A percentile compares a stretch with the other conserved stretches of the same genome.
phyloP scores from a whole-genome alignment of 2,797 vertebrate genomes.

The Epinephelus awoara region DNA sequence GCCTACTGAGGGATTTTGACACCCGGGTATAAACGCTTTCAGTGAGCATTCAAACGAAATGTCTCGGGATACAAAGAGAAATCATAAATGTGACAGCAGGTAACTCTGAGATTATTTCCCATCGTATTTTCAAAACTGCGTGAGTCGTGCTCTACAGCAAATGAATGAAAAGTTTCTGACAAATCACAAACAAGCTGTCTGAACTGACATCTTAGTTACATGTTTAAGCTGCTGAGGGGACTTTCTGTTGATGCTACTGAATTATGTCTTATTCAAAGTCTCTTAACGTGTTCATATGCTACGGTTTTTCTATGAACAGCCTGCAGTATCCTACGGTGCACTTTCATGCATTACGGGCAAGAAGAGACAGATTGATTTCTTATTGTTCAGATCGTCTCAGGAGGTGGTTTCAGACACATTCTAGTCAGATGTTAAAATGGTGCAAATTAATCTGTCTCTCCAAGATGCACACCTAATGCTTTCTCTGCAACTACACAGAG shows the following conservation, averaged over 20 bases:
- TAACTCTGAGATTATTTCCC: slow-evolving; percentile 24
- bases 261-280: slow-evolving; percentile 22
- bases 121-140: slow-evolving; percentile 7
- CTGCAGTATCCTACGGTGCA: background rate
- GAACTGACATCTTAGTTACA: slow-evolving; percentile 23
- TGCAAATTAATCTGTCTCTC: background rate
- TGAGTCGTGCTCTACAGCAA: slow-evolving; percentile 7
- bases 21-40: slow-evolving; percentile 20
- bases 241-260: slow-evolving; percentile 2
- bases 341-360: background rate
- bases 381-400: background rate
- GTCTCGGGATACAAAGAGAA: slow-evolving; percentile 29
- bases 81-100: slow-evolving; percentile 35
- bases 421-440: background rate
- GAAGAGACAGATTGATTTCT: background rate
- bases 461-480: background rate
- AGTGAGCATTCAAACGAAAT: slow-evolving; percentile 29
- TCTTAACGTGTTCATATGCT: background rate
- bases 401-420: background rate
- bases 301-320: background rate
- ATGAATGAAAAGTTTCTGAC: slow-evolving; percentile 21
- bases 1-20: slow-evolving; percentile 25
- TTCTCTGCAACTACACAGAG: too few species aligned
- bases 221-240: slow-evolving; percentile 14
- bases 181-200: slow-evolving; percentile 29